Base-by-base conservation (phyloP, 1,140 invertebrate species). In the Palaemon carinicauda region DNA sequence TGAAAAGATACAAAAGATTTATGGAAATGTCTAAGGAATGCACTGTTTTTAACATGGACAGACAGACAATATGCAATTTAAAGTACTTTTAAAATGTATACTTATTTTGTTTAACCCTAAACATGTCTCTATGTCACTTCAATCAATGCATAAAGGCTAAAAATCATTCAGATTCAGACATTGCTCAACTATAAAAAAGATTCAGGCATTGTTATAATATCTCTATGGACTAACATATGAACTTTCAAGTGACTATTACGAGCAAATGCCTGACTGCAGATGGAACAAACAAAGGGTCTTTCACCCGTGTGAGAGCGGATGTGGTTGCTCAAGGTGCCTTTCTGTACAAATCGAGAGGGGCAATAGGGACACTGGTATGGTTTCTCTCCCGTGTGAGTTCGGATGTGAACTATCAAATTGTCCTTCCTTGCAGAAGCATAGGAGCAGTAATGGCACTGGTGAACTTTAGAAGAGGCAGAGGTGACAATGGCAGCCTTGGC, bases 351-450 rank as follows among this genome's bases (percentile, higher is more conserved):
- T 71, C 82, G 73, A 19, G 73, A 75, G 0, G 73, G 74, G 50
- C 82, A 83, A 50, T 83, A 83, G 9, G 82, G 82, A 51, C 82
- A 83, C 29, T 51, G 52, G 60, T 56, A 83, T 7, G 82, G 82
- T 50, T 83, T 83, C 50, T 83, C 82, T 31, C 82, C 82, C 51
- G 82, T 83, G 53, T 83, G 82, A 19, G 82, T 83, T 15, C 82
- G 82, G 27, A 77, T 83, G 82, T 83, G 82, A 52, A 83, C 75
- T 19, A 75, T 75, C 53, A 83, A 56, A 27, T 83, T 71, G 82
- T 83, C 82, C 75, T 83, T 83, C 82, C 82, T 75, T 29, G 82
- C 71, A 17, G 82, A 75, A 53, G 24, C 52, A 73, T 83, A 83
- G 19, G 82, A 74, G 56, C 82, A 83, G 82, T 60, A 83, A 73